Percentiles rank a stretch among this genome's conserved stretches.
These are phyloP conservation scores for Amyelois transitella DNA, from an alignment of 1,140 invertebrate species.

Conservation along the genomic window DNA sequence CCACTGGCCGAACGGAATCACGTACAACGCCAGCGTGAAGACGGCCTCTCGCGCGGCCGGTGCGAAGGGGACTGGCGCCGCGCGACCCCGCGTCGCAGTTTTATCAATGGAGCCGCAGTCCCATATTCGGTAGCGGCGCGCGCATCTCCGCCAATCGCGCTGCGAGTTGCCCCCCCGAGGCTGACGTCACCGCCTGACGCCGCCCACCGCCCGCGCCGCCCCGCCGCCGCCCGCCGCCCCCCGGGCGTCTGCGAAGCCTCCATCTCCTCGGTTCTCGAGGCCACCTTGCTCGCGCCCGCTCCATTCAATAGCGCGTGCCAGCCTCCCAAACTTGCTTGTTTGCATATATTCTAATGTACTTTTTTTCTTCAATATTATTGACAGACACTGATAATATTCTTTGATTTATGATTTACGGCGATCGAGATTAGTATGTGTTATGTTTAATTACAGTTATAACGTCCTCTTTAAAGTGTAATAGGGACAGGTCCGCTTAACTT, in stretches of 20 bases:
- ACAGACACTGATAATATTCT: too few relatives aligned
- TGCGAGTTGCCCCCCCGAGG: conserved; percentile 38
- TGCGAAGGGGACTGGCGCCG: conserved; percentile 69
- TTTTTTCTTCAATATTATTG: not conserved
- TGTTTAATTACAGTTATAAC: too few relatives aligned
- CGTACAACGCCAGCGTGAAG: conserved; percentile 68
- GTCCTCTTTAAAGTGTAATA: too few relatives aligned
- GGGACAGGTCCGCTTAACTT: too few relatives aligned
- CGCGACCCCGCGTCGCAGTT: conserved; percentile 67
- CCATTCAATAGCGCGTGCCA: conserved; percentile 11
- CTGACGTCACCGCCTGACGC: conserved; percentile 65
- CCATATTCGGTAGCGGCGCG: conserved; percentile 74
- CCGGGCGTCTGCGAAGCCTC: conserved; percentile 28
- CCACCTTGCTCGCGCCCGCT: conserved; percentile 1
- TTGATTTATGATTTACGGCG: too few relatives aligned
- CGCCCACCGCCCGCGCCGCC: conserved; percentile 62
- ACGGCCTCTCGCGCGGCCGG: conserved; percentile 59
- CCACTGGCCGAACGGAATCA: conserved; percentile 70
- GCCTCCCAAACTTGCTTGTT: not conserved
- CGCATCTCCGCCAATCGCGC: conserved; percentile 60
- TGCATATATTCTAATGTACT: not conserved
- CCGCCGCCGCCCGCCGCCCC: conserved; percentile 28
- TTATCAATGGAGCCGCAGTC: conserved; percentile 74
- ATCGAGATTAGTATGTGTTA: too few relatives aligned
- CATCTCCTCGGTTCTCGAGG: conserved; percentile 6